Evolutionary conservation across 2,113 vertebrate species (phyloP).

Genomic region (Heteronetta atricapilla): DNA sequence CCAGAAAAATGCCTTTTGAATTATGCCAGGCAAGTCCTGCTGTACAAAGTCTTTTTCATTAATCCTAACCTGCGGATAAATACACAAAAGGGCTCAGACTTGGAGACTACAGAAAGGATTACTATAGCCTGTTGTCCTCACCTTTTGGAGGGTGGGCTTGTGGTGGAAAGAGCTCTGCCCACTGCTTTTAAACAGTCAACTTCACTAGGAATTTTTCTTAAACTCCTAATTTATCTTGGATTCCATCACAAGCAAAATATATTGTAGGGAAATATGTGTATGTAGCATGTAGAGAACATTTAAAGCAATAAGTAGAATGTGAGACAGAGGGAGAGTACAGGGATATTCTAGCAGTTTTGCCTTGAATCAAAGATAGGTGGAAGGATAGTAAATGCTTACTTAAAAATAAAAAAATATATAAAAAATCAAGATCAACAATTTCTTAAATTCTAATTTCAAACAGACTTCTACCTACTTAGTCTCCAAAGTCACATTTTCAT

Average conservation of each 20-base stretch:
- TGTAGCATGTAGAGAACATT: background rate
- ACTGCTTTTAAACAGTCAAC: background rate
- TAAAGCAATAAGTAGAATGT: background rate
- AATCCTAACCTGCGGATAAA: background rate
- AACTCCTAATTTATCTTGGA: background rate
- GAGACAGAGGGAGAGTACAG: background rate
- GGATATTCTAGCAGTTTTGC: background rate
- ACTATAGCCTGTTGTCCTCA: background rate
- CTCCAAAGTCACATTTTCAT: background rate
- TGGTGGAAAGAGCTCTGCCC: background rate
- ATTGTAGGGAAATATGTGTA: background rate
- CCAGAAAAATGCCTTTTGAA: background rate
- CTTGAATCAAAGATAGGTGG: background rate
- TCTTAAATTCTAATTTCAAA: background rate
- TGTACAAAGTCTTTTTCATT: background rate
- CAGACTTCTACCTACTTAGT: background rate
- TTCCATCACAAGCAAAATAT: background rate
- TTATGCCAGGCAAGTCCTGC: background rate
- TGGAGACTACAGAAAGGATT: background rate
- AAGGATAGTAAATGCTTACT: background rate
- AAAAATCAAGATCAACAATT: background rate
- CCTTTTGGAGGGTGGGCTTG: background rate
- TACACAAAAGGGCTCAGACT: background rate
- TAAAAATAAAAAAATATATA: no score
- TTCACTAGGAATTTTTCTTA: background rate